Conservation (phyloP, 1,140 invertebrate species). For the Pseudomyrmex sp. region DNA sequence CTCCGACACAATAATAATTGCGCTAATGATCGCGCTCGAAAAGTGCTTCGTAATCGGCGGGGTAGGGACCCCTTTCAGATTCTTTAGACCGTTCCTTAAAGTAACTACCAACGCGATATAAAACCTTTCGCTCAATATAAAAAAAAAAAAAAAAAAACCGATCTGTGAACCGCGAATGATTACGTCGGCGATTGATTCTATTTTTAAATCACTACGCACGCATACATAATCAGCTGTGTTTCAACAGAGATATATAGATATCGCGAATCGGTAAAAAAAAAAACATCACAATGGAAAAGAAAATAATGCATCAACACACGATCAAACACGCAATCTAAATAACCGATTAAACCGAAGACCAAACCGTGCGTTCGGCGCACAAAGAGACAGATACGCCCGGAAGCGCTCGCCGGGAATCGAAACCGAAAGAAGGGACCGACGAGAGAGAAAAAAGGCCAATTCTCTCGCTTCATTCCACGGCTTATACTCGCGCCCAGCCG, state of each 20-base stretch:
- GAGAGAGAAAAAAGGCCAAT: constrained; percentile 56
- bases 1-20: constrained; percentile 82
- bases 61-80: constrained; percentile 55
- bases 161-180: background rate
- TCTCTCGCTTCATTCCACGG: constrained; percentile 63
- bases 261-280: background rate
- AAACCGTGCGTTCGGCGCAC: constrained; percentile 9
- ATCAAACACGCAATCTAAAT: constrained; percentile 21
- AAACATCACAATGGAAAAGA: background rate
- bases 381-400: constrained; percentile 42
- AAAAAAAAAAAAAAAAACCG: background rate
- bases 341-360: constrained; percentile 2
- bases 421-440: constrained; percentile 61
- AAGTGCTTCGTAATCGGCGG: constrained; percentile 78
- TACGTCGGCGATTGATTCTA: background rate
- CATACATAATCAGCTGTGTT: background rate
- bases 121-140: constrained; percentile 27
- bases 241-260: background rate
- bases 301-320: background rate
- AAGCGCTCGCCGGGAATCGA: constrained; percentile 40
- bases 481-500: constrained; percentile 56
- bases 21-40: constrained; percentile 81
- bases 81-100: constrained; percentile 65
- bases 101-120: constrained; percentile 40
- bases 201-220: background rate